phyloP scores from a whole-genome alignment of 2,888 invertebrate genomes.

The Cerceris ruficornis region DNA sequence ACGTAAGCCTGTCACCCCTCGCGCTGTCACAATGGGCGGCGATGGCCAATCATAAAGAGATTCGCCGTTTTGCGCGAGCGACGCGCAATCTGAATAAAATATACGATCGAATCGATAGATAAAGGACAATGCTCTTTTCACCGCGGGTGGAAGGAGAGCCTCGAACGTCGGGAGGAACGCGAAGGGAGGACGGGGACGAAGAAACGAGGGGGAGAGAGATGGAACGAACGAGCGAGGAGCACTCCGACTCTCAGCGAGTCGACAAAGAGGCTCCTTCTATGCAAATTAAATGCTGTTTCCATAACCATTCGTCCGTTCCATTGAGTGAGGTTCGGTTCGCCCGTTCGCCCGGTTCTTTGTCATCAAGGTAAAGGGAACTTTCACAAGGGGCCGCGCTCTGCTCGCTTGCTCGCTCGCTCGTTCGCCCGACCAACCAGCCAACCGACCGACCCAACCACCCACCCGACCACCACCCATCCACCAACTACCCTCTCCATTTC shows the following conservation, averaged over 20 bases:
- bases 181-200: conserved; percentile 32
- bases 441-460: conserved; percentile 45
- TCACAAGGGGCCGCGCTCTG: conserved; percentile 73
- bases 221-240: conserved; percentile 54
- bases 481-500: conserved; percentile 72
- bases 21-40: conserved; percentile 69
- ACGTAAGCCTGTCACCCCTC: conserved; percentile 56
- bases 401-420: conserved; percentile 54
- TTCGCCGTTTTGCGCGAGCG: conserved; percentile 73
- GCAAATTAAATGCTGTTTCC: conserved; percentile 82
- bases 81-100: conserved; percentile 81
- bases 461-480: conserved; percentile 56
- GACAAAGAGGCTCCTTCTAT: conserved; percentile 81
- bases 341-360: conserved; percentile 78
- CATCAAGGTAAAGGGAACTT: conserved; percentile 81
- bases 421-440: conserved; percentile 58
- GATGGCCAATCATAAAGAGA: conserved; percentile 81
- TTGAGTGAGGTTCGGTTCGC: conserved; percentile 80
- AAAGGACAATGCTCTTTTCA: conserved; percentile 82
- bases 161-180: conserved; percentile 14
- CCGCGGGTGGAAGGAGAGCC: conserved; percentile 67
- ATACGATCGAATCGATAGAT: conserved; percentile 81
- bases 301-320: conserved; percentile 82
- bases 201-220: conserved; percentile 51
- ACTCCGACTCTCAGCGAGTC: conserved; percentile 70